Evolutionary conservation across 64 coral and sea anemone species (phyloP).

Genomic region (Trachythela sp.): DNA sequence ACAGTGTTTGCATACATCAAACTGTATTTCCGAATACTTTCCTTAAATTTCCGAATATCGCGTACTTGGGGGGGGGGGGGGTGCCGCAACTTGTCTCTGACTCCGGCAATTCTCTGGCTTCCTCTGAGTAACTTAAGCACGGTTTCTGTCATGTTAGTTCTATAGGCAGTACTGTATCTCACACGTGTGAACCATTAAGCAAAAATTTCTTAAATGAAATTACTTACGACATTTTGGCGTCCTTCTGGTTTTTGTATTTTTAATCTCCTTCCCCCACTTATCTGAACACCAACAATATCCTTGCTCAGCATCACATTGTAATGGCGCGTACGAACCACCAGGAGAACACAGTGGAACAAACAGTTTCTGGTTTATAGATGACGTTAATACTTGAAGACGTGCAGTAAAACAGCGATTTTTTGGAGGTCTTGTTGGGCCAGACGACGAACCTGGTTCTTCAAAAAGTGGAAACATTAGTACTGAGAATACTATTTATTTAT

Average conservation of each 20-base stretch:
- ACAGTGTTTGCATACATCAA: no score
- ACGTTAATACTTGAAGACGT: neutral
- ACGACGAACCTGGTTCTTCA: neutral
- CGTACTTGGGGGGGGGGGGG: no score
- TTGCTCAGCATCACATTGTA: neutral
- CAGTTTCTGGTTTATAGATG: neutral
- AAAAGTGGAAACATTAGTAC: neutral
- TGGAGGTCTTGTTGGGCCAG: neutral
- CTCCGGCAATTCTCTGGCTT: no score
- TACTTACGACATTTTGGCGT: constrained; percentile 3
- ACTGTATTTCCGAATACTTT: no score
- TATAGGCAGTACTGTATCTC: no score
- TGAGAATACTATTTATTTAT: no score
- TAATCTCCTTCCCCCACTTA: neutral
- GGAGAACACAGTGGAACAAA: neutral
- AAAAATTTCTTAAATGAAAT: no score
- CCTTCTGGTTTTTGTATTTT: neutral
- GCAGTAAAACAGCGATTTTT: neutral
- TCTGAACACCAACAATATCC: neutral
- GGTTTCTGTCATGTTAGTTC: no score
- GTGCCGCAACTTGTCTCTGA: no score
- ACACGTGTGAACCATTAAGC: no score
- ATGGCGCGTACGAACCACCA: neutral
- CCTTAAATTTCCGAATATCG: no score
- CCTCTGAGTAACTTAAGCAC: no score